Base-by-base conservation (phyloP, 2,888 invertebrate genomes). In the Parthenolecanium corni region DNA sequence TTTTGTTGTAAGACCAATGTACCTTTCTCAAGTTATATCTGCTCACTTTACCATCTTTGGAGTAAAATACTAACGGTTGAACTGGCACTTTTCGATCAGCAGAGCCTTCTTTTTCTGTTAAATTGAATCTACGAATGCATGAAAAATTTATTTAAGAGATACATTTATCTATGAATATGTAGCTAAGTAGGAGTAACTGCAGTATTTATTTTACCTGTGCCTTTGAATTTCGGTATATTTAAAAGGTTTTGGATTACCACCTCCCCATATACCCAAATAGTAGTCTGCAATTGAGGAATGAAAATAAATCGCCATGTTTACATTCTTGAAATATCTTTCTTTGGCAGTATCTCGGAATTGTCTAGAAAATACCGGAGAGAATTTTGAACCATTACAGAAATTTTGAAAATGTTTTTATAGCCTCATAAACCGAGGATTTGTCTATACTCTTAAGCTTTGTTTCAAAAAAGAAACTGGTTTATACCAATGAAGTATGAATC, bases 201-300 rank as follows among this genome's bases (percentile, higher is more conserved):
- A 52, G 40, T n/a, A 23, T 25, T 4, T 54, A 38, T 12, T 47
- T 51, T 67, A 76, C 76, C 92, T 80, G 73, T 95, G 93, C 31
- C 93, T 79, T 72, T 97, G 97, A 66, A 95, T 91, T 75, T 96
- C 96, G 0, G 96, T 96, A 71, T 90, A 98, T 71, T 92, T 93
- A 71, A 94, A 96, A 0, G 96, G 96, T 70, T 97, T 97, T 0
- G 94, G 88, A 31, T 79, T 82, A 0, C 95, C 95, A 0, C 92
- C 90, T 1, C 95, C 96, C 94, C 95, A 96, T 64, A 92, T 90
- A 1, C 96, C 96, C 21, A 96, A 77, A 73, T 93, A 98, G 73
- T 97, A 98, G 75, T 98, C 97, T 1, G 97, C 95, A 67, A 96
- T 93, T 78, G 90, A 91, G 0, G 95, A 94, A 73, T 98, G 97